These are phyloP conservation scores for Tragelaphus scriptus DNA, from an alignment of 2,113 vertebrate genomes.

Conservation along the genomic window DNA sequence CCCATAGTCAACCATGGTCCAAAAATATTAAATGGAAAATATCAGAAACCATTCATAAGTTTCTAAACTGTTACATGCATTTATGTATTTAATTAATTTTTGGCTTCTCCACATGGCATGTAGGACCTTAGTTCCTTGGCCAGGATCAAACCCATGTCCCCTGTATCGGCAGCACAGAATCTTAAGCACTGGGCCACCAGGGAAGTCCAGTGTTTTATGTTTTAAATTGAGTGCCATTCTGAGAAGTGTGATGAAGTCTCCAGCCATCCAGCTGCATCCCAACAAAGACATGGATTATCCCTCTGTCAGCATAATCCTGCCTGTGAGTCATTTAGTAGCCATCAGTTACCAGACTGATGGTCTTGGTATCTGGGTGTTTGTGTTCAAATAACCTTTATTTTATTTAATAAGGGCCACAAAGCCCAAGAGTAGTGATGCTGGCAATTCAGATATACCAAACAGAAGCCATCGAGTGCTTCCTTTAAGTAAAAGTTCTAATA, in stretches of 20 bases:
- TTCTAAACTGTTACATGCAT: neutral
- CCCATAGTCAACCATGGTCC: neutral
- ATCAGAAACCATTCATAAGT: neutral
- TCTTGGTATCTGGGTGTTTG: neutral
- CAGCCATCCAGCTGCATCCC: neutral
- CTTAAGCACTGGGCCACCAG: neutral
- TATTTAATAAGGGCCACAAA: neutral
- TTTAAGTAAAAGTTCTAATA: neutral
- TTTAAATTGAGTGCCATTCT: neutral
- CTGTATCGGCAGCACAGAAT: neutral
- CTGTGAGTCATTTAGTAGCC: neutral
- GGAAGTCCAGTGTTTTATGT: neutral
- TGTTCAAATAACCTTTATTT: neutral
- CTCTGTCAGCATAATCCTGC: neutral
- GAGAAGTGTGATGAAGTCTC: neutral
- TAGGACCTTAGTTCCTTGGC: neutral
- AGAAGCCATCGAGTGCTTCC: neutral
- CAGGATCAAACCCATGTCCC: neutral
- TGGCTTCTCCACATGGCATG: neutral
- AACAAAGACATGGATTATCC: neutral
- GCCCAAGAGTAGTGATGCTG: neutral
- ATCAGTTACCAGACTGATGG: neutral
- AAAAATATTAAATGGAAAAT: neutral
- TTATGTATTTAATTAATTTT: neutral
- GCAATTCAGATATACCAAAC: neutral